Evolutionary conservation across 2,797 vertebrate species (phyloP).

Genomic region (Adelosebastes latens): DNA sequence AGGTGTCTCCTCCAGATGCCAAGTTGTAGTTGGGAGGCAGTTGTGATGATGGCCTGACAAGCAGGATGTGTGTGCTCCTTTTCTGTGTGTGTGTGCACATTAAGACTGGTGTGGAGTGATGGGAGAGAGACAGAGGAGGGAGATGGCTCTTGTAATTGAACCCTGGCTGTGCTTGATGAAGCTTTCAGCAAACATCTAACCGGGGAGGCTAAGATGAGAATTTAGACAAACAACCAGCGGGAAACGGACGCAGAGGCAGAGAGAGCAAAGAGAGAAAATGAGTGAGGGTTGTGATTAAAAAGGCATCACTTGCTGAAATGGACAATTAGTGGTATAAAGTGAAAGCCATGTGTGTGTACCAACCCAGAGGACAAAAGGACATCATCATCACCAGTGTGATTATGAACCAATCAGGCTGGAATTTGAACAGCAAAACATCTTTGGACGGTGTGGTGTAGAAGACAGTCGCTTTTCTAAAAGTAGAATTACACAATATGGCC

Average conservation of each 20-base stretch:
- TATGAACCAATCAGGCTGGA: conserved; percentile 22
- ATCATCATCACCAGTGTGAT: conserved; percentile 26
- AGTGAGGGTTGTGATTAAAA: conserved; percentile 55
- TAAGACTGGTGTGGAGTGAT: conserved; percentile 27
- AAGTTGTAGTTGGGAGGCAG: conserved; percentile 54
- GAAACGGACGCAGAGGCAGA: conserved; percentile 29
- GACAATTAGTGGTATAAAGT: conserved; percentile 46
- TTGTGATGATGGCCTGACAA: conserved; percentile 61
- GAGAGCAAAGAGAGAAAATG: background rate
- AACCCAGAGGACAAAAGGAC: conserved; percentile 47
- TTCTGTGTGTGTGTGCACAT: background rate
- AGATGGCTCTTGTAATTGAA: conserved; percentile 69
- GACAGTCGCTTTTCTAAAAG: background rate
- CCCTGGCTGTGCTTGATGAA: conserved; percentile 72
- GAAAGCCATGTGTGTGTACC: background rate
- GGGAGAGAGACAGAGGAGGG: conserved; percentile 29
- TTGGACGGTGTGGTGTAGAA: background rate
- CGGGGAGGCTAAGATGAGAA: conserved; percentile 55
- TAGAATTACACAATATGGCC: background rate
- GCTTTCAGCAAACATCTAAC: conserved; percentile 70
- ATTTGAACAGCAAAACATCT: conserved; percentile 16
- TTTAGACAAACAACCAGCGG: conserved; percentile 67
- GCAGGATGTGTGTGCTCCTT: conserved; percentile 35
- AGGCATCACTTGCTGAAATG: conserved; percentile 41
- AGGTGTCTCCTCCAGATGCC: conserved; percentile 68